Evolutionary conservation across 2,888 invertebrate species (phyloP), one percentile per base, ranked within the genome.

Genomic region (Julus scanicus): DNA sequence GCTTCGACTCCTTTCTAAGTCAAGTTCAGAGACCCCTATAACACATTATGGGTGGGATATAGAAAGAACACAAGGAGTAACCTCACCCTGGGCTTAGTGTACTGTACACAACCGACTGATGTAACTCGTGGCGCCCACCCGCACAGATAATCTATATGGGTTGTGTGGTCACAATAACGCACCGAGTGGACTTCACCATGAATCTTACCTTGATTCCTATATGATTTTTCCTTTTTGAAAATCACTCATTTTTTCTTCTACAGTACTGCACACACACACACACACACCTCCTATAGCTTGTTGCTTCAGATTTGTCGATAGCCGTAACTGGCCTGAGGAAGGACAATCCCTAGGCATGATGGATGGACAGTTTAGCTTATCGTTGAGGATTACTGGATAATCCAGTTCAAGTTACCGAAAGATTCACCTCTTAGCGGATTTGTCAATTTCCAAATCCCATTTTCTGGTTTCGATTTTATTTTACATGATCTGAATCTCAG

Each of bases 1-100:
- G 80, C 37, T 37, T 80, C 37, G 15, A 80, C 80, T 80, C 15
- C 80, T 80, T 80, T 63, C 39, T 37, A 37, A 80, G 37, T 80
- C 37, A 80, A 80, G 80, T 80, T 80, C 80, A 80, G 80, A 37
- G 80, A 80, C 80, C 80, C 80, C 80, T 37, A 37, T 39, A 80
- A 37, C 80, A 80, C 80, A 80, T 80, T 71, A 80, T 80, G 80
- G 80, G 80, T 80, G 80, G 80, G 80, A 80, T 80, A 29, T 29
- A 37, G 37, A 80, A 80, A 80, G 80, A 80, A 80, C 80, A 80
- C 80, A 80, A 80, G 80, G 29, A 80, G 80, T 29, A 80, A 80
- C 80, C 80, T 80, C 80, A 80, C 80, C 80, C 80, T 80, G 80
- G 80, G 80, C 80, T 80, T 80, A 80, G 80, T 80, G 80, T 37